Evolutionary conservation across 1,140 invertebrate species (phyloP).

Genomic region (Lasioglossum baleicum): DNA sequence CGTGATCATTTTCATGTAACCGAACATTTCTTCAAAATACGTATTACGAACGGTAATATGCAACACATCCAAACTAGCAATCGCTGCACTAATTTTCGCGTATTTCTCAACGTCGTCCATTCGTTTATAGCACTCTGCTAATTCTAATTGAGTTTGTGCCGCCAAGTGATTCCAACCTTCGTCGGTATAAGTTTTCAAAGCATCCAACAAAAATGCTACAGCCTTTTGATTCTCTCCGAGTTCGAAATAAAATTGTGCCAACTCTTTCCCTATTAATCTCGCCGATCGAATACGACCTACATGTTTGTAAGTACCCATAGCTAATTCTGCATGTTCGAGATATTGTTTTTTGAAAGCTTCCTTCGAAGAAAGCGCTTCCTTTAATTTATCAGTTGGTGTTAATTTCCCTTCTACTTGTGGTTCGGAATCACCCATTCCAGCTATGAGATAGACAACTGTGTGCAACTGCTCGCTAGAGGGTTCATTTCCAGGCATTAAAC

Average conservation of each 20-base stretch:
- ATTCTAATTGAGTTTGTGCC: conserved; percentile 89
- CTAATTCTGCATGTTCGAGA: conserved; percentile 94
- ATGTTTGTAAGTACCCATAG: conserved; percentile 98
- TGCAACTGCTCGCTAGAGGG: conserved; percentile 93
- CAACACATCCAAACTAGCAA: conserved; percentile 87
- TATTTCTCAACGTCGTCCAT: conserved; percentile 88
- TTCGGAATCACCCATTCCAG: conserved; percentile 90
- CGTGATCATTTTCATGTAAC: conserved; percentile 82
- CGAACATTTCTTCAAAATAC: conserved; percentile 89
- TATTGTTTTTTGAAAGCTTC: conserved; percentile 94
- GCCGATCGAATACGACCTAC: conserved; percentile 92
- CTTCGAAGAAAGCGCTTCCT: conserved; percentile 94
- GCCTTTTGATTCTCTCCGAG: conserved; percentile 93
- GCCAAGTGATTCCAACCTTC: conserved; percentile 92
- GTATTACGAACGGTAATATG: conserved; percentile 87
- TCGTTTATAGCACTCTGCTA: conserved; percentile 92
- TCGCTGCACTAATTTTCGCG: conserved; percentile 87
- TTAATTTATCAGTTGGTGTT: conserved; percentile 91
- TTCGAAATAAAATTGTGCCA: conserved; percentile 94
- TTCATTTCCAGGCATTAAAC: conserved; percentile 92
- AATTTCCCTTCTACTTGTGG: conserved; percentile 78
- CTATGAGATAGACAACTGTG: conserved; percentile 92
- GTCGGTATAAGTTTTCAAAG: conserved; percentile 90
- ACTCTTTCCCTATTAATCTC: conserved; percentile 91
- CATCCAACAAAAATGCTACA: conserved; percentile 92